A percentile compares a stretch with the other conserved stretches of the same genome.
phyloP scores from a whole-genome alignment of 2,888 invertebrate species.

The Chrysolina americana region DNA sequence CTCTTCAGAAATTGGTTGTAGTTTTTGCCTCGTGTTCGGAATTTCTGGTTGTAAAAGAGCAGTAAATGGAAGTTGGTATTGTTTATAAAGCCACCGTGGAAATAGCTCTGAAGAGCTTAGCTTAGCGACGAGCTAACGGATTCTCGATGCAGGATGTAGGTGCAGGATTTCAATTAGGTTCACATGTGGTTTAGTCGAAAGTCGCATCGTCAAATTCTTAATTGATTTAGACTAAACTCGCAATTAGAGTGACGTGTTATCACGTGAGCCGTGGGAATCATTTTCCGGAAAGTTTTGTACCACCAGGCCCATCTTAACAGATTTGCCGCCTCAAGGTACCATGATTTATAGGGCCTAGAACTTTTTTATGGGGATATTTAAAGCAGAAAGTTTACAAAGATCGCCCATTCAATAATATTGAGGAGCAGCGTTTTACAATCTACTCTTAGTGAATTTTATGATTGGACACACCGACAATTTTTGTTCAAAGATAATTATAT shows the following conservation, averaged over 20 bases:
- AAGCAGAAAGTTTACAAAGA: too few relatives aligned
- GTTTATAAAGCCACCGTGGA: not conserved
- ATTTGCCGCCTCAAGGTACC: too few relatives aligned
- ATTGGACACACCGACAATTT: too few relatives aligned
- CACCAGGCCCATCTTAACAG: too few relatives aligned
- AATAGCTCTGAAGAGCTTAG: not conserved
- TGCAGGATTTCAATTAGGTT: not conserved
- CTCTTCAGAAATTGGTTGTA: not conserved
- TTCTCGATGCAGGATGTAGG: not conserved
- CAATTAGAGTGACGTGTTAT: not conserved
- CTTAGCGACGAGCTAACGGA: not conserved
- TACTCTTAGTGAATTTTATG: too few relatives aligned
- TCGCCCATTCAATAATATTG: too few relatives aligned
- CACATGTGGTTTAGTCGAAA: not conserved
- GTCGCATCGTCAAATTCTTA: not conserved
- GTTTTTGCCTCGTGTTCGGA: conserved; percentile 13
- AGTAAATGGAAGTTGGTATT: conserved; percentile 8
- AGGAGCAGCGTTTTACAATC: too few relatives aligned
- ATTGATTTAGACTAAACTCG: not conserved
- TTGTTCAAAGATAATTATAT: too few relatives aligned
- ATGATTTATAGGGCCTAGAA: too few relatives aligned
- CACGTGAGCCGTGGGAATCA: not conserved
- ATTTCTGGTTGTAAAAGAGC: conserved; percentile 21
- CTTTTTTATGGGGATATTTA: too few relatives aligned
- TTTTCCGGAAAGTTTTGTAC: not conserved